Base-by-base conservation (phyloP, 2,888 invertebrate genomes). In the Pelosia muscerda region DNA sequence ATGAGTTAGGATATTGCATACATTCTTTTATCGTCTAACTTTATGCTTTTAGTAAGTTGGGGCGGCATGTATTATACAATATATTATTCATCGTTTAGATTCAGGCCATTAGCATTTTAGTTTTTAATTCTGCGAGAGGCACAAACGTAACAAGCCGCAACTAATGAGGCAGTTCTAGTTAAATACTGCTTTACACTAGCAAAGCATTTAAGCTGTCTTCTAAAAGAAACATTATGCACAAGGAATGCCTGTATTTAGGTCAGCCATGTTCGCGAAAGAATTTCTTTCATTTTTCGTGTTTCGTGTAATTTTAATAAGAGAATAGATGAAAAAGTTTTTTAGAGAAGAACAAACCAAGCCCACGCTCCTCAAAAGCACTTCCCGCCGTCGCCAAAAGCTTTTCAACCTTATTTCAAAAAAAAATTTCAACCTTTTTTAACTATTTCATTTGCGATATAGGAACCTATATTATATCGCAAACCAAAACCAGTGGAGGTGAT, bases 111-210 rank as follows among this genome's bases (percentile, higher is more conserved):
- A 55, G 26, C 55, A 26, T 23, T n/a, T 56, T 26, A 42, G 13
- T 49, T 63, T 65, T 67, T 57, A 61, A 72, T 58, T 11, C 42
- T 31, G 22, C 11, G 42, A 25, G 58, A 54, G 65, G 49, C 42
- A 57, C 61, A 63, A 59, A 63, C 38, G 66, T 67, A 60, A 74
- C 66, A 74, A 76, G 69, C 53, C 53, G 28, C 15, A 19, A 63
- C 59, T 74, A 76, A 78, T 75, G 69, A 76, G 53, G 68, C 57
- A 22, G 38, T 38, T 25, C 57, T 64, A 28, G 23, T 55, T 59
- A 19, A 63, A 65, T 67, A 22, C 23, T 38, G 19, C 13, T 34
- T 10, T 34, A 53, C 34, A 42, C 42, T 25, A 38, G 54, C 63
- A 53, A 28, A 49, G 49, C 38, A 53, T 63, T 66, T 64, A 34